These are phyloP conservation scores for Scaptomyza polygonia DNA, from an alignment of 2,888 invertebrate genomes.

Conservation along the genomic window DNA sequence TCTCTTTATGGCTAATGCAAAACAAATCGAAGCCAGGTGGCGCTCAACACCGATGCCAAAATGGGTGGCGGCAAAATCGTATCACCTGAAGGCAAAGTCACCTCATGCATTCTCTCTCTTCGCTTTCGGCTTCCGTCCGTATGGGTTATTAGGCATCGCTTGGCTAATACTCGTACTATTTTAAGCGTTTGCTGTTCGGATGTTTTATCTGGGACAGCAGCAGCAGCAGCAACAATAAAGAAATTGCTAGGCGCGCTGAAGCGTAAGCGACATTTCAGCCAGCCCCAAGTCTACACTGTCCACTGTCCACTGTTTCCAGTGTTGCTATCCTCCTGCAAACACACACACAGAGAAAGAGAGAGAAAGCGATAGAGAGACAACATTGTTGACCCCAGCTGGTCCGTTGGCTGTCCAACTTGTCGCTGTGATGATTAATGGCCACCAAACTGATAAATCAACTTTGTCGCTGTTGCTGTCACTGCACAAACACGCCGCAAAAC, in stretches of 20 bases:
- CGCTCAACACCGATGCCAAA: constrained; percentile 12
- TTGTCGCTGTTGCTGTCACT: constrained; percentile 79
- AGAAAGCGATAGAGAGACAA: not conserved
- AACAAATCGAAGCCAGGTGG: constrained; percentile 58
- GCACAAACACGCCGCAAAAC: constrained; percentile 74
- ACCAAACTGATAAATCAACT: constrained; percentile 82
- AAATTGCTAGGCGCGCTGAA: constrained; percentile 72
- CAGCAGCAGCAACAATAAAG: constrained; percentile 55
- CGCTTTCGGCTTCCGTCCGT: constrained; percentile 42
- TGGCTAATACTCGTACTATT: constrained; percentile 32
- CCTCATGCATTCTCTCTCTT: constrained; percentile 17
- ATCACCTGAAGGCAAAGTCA: constrained; percentile 33
- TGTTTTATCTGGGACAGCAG: constrained; percentile 37
- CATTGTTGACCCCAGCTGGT: constrained; percentile 77
- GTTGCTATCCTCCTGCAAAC: constrained; percentile 10
- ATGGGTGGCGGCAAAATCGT: constrained; percentile 13
- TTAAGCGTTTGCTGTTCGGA: constrained; percentile 9
- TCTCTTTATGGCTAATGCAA: constrained; percentile 57
- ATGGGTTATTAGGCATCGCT: constrained; percentile 39
- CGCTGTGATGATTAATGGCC: constrained; percentile 81
- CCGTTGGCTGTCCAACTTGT: constrained; percentile 81
- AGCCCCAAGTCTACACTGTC: constrained; percentile 31
- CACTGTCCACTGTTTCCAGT: constrained; percentile 11
- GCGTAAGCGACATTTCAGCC: constrained; percentile 73
- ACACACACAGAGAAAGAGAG: constrained; percentile 12